Evolutionary conservation across 2,888 invertebrate species (phyloP).

Genomic region (Eupithecia vulgata): DNA sequence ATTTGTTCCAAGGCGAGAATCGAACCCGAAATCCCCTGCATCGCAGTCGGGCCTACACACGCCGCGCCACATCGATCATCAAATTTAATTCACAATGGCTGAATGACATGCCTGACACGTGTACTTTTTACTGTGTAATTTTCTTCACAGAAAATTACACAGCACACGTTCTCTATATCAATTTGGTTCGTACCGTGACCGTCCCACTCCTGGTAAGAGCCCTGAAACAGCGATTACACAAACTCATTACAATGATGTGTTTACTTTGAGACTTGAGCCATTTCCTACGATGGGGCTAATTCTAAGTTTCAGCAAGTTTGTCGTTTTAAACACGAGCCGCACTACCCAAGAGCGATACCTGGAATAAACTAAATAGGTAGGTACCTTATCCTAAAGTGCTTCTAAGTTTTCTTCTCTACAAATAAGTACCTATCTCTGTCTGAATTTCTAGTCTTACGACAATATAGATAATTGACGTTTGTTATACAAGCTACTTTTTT

Average conservation of each 20-base stretch:
- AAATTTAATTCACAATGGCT: background rate
- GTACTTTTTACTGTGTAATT: background rate
- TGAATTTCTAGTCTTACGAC: background rate
- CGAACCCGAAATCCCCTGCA: too few species aligned
- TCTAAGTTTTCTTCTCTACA: background rate
- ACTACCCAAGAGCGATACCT: background rate
- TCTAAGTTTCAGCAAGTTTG: conserved; percentile 51
- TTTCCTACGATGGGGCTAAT: conserved; percentile 53
- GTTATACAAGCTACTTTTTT: background rate
- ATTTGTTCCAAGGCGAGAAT: too few species aligned
- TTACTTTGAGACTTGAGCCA: conserved; percentile 55
- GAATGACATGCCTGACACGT: background rate
- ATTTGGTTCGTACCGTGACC: conserved; percentile 21
- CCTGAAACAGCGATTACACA: conserved; percentile 48
- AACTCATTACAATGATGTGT: conserved; percentile 62
- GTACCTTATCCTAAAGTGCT: too few species aligned
- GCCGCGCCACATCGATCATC: too few species aligned
- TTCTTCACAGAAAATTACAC: background rate
- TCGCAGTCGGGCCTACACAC: too few species aligned
- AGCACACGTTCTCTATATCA: conserved; percentile 10
- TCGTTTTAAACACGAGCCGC: conserved; percentile 44
- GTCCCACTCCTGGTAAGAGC: conserved; percentile 28
- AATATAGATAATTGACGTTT: background rate
- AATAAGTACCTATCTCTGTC: background rate
- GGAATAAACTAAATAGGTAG: background rate